Percentiles rank a stretch among this genome's conserved stretches.
phyloP scores from a whole-genome alignment of 2,113 vertebrate genomes.

The Periophthalmus modestus region DNA sequence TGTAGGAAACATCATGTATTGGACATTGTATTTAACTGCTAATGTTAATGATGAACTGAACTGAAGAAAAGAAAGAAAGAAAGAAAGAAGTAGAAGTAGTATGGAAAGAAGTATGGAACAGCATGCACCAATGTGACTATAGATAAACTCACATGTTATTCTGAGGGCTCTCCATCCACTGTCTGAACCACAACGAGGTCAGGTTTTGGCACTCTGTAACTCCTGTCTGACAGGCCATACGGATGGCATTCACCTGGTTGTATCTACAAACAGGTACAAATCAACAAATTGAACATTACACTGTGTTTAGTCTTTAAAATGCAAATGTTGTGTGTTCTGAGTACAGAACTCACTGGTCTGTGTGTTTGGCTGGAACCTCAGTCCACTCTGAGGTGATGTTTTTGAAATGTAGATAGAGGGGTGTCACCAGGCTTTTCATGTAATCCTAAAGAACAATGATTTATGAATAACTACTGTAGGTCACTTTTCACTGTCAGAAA shows the following conservation, averaged over 20 bases:
- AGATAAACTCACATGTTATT: slow-evolving; percentile 76
- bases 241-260: slow-evolving; percentile 83
- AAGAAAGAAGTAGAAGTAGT: too few relatives aligned
- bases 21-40: too few relatives aligned
- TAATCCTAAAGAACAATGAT: slow-evolving; percentile 72
- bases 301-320: background rate
- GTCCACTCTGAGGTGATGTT: slow-evolving; percentile 52
- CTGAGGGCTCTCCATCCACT: slow-evolving; percentile 20
- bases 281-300: background rate
- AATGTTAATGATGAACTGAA: too few relatives aligned
- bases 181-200: slow-evolving; percentile 13
- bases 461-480: background rate
- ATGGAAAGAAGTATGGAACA: background rate
- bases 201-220: slow-evolving; percentile 59
- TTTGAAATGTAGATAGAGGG: slow-evolving; percentile 75
- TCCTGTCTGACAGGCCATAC: slow-evolving; percentile 80
- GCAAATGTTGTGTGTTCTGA: background rate
- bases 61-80: too few relatives aligned
- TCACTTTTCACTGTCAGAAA: background rate
- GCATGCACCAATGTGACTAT: background rate
- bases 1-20: too few relatives aligned
- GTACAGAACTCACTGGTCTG: slow-evolving; percentile 81
- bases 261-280: slow-evolving; percentile 75
- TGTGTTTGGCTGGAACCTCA: slow-evolving; percentile 13
- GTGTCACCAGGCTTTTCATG: slow-evolving; percentile 74